Percentiles rank a stretch among this genome's conserved stretches.
phyloP scores from a whole-genome alignment of 2,113 vertebrate genomes.

The Pseudorectes ferrugineus region DNA sequence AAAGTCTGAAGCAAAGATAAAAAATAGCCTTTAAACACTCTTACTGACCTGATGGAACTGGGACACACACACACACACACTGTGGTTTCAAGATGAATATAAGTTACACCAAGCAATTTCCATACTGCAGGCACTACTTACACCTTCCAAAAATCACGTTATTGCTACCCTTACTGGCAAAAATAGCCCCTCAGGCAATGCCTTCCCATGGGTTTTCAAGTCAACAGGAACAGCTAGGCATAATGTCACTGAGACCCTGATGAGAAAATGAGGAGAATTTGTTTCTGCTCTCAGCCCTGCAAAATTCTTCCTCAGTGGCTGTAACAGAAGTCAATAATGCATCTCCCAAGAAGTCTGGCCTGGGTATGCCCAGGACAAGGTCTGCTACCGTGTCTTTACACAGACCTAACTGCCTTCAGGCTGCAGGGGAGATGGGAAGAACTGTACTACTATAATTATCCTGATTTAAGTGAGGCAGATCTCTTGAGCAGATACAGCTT shows the following conservation, averaged over 20 bases:
- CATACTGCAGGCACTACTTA: not conserved
- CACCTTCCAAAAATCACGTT: not conserved
- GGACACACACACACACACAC: not conserved
- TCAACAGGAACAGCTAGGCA: not conserved
- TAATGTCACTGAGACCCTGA: not conserved
- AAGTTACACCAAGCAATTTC: not conserved
- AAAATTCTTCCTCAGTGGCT: not conserved
- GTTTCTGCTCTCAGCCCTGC: not conserved
- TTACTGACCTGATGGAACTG: not conserved
- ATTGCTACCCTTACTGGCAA: not conserved
- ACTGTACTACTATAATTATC: not conserved
- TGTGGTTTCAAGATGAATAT: not conserved
- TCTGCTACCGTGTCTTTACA: not conserved
- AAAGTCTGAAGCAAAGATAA: not conserved
- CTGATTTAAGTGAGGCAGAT: not conserved
- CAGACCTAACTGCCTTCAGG: not conserved
- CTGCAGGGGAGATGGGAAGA: not conserved
- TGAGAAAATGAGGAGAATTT: not conserved
- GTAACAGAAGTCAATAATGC: not conserved
- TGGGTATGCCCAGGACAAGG: not conserved
- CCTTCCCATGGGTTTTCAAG: not conserved
- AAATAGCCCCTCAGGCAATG: not conserved
- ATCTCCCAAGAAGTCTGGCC: not conserved
- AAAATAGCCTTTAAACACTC: not conserved
- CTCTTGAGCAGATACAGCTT: not conserved